Base-by-base conservation (phyloP, 2,113 vertebrate species). In the Cochlearius cochlearius region DNA sequence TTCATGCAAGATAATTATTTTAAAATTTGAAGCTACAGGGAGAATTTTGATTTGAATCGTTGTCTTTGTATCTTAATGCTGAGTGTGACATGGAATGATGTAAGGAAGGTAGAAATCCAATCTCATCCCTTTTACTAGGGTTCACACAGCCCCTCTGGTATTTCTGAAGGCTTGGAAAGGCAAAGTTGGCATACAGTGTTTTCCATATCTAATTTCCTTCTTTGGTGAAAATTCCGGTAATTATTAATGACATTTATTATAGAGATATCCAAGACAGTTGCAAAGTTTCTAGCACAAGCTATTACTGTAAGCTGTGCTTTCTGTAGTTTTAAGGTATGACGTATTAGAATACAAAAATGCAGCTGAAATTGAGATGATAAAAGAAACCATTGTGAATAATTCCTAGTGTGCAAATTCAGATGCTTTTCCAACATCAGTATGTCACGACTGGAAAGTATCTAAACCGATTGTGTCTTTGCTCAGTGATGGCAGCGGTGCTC, bases 141-240 rank as follows among this genome's bases (percentile, higher is more conserved):
- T 66, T 96, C 90, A 83, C 78, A 83, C 18, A 77, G 78, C 72
- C 63, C 36, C 74, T 86, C 62, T 92, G 81, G 62, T 83, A 68
- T 86, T 95, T 92, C 75, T 73, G 67, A 88, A 73, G 59, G 16
- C 71, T 88, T 92, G 88, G 71, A 92, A 90, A 67, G 67, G 43
- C 15, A 1, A 83, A 80, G 62, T n/a, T 96, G 85, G 92, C 88
- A 92, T 86, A 25, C 11, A 83, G n/a, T 50, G 55, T 30, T 92
- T 88, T 95, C 86, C 82, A 77, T 95, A 86, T 86, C 78, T 94
- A 73, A 93, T 96, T 93, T 88, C 90, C 32, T 88, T 83, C 78
- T 92, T 92, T 92, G 67, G 85, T 59, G 47, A 90, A 95, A 76
- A 92, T 86, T 90, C 86, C 43, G 2, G 67, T 84, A 86, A 62